phyloP scores from a whole-genome alignment of 2,113 vertebrate species.

The Pelecanoides urinatrix region DNA sequence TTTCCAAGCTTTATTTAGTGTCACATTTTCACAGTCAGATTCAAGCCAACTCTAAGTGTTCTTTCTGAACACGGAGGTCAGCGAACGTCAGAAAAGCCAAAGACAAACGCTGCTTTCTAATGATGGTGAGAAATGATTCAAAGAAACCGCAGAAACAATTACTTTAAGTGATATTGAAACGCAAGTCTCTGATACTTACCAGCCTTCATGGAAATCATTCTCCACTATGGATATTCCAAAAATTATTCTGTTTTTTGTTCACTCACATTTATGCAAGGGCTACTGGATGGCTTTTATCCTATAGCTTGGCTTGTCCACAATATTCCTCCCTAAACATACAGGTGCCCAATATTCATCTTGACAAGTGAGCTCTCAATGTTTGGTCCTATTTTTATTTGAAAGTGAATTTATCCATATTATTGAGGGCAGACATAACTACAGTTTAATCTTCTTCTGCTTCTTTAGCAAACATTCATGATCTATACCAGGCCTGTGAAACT shows the following conservation, averaged over 20 bases:
- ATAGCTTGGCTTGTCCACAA: not conserved
- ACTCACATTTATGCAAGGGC: not conserved
- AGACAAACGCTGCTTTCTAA: not conserved
- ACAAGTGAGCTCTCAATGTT: not conserved
- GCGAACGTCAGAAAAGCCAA: not conserved
- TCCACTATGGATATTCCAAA: not conserved
- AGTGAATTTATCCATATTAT: not conserved
- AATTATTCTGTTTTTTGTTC: not conserved
- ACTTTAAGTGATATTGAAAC: not conserved
- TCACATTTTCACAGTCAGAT: not conserved
- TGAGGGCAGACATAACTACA: not conserved
- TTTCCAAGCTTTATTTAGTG: not conserved
- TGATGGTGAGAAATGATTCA: not conserved
- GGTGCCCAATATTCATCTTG: not conserved
- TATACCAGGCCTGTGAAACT: not conserved
- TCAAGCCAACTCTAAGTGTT: not conserved
- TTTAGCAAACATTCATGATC: not conserved
- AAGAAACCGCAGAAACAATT: not conserved
- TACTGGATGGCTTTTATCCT: not conserved
- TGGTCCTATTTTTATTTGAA: not conserved
- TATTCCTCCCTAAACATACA: not conserved
- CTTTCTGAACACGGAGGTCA: not conserved
- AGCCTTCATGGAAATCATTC: not conserved
- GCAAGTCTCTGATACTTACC: not conserved
- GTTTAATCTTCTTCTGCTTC: not conserved